Conservation (phyloP, 2,797 vertebrate genomes). For the Molossus molossus region DNA sequence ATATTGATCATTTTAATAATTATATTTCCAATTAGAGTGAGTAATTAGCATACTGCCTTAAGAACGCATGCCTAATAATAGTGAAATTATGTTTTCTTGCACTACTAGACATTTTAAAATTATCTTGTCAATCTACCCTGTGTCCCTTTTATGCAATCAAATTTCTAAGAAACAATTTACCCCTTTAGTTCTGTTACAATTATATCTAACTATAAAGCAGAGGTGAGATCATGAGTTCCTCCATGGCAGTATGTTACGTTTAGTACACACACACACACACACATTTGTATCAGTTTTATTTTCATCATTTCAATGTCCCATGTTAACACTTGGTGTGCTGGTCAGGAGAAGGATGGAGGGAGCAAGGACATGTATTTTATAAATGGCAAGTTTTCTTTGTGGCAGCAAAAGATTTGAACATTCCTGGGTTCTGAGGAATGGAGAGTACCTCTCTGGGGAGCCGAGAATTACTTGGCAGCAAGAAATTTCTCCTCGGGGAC, state of each 20-base stretch:
- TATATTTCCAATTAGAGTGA: conserved; percentile 58
- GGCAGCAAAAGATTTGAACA: neutral
- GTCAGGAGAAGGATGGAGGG: neutral
- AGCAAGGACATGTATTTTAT: neutral
- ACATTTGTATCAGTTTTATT: neutral
- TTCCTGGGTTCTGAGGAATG: neutral
- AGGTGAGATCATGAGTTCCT: neutral
- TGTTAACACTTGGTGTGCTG: neutral
- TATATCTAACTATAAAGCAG: neutral
- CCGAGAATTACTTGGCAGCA: neutral
- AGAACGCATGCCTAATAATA: neutral
- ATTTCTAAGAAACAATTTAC: conserved; percentile 47
- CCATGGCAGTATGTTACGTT: neutral
- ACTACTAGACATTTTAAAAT: conserved; percentile 56
- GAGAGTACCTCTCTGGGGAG: neutral
- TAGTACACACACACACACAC: neutral
- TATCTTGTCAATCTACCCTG: neutral
- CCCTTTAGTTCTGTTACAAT: conserved; percentile 2
- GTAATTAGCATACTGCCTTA: conserved; percentile 68
- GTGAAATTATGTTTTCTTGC: conserved; percentile 50
- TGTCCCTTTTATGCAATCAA: conserved; percentile 4
- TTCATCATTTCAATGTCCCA: neutral
- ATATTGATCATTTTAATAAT: conserved; percentile 25
- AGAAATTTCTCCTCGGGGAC: neutral
- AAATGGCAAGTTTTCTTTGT: neutral